Evolutionary conservation across 2,888 invertebrate species (phyloP).

Genomic region (Oligia fasciuncula): DNA sequence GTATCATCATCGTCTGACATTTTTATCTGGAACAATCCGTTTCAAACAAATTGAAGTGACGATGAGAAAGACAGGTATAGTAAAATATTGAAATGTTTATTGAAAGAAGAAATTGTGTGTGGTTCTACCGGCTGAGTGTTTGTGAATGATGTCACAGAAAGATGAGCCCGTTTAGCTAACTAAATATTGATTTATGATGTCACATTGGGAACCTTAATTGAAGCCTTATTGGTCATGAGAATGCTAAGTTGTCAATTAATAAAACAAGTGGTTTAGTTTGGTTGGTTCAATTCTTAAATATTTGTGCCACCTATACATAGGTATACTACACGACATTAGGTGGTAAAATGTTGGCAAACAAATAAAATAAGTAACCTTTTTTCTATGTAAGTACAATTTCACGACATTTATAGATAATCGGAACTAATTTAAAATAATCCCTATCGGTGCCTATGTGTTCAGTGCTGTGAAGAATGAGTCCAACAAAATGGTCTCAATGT

Average conservation of each 20-base stretch:
- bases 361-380: neutral
- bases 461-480: constrained; percentile 4
- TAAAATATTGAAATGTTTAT: constrained; percentile 8
- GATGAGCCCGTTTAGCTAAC: constrained; percentile 10
- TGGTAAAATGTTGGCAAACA: neutral
- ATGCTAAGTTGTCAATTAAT: neutral
- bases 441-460: neutral
- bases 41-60: constrained; percentile 42
- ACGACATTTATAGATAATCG: neutral
- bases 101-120: constrained; percentile 21
- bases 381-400: neutral
- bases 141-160: constrained; percentile 52
- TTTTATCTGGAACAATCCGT: constrained; percentile 77
- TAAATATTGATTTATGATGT: constrained; percentile 7
- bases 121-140: constrained; percentile 25
- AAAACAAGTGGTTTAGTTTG: neutral
- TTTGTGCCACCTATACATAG: neutral
- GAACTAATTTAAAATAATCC: constrained; percentile 7
- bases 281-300: neutral
- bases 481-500: constrained; percentile 28
- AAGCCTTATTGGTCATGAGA: constrained; percentile 10
- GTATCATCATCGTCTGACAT: constrained; percentile 87
- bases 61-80: constrained; percentile 16
- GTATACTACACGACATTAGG: neutral
- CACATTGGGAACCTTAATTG: constrained; percentile 17